These are phyloP conservation scores for Daubentonia madagascariensis DNA, from an alignment of 2,113 vertebrate species.

Conservation along the genomic window DNA sequence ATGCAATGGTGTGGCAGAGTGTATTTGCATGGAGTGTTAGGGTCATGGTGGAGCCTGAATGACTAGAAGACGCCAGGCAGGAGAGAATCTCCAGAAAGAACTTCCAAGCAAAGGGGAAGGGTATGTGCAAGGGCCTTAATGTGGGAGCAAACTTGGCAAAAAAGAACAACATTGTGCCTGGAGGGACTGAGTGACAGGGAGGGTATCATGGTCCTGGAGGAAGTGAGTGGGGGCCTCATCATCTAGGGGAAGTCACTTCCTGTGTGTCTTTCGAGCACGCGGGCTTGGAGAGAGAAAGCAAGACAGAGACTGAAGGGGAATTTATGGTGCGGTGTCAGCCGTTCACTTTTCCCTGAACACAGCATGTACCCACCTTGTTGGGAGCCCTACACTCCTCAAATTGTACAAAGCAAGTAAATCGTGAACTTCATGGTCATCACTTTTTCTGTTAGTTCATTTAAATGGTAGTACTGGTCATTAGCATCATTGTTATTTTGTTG, in stretches of 20 bases:
- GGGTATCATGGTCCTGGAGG: accelerated
- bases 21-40: background rate
- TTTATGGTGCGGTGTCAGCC: no score
- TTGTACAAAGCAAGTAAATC: background rate
- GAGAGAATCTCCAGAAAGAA: background rate
- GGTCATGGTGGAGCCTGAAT: background rate
- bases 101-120: background rate
- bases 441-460: background rate
- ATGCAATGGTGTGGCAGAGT: background rate
- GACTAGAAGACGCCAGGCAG: background rate
- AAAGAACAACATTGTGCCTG: background rate
- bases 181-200: background rate
- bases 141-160: background rate
- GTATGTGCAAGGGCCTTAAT: background rate
- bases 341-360: background rate
- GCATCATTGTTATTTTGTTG: background rate
- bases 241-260: background rate
- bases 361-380: background rate
- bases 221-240: background rate
- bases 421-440: background rate
- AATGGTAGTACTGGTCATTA: background rate
- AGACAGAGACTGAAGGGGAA: background rate
- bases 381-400: background rate
- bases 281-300: background rate
- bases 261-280: background rate